Base-by-base conservation (phyloP, 2,113 vertebrate species). In the Phyllostomus discolor region DNA sequence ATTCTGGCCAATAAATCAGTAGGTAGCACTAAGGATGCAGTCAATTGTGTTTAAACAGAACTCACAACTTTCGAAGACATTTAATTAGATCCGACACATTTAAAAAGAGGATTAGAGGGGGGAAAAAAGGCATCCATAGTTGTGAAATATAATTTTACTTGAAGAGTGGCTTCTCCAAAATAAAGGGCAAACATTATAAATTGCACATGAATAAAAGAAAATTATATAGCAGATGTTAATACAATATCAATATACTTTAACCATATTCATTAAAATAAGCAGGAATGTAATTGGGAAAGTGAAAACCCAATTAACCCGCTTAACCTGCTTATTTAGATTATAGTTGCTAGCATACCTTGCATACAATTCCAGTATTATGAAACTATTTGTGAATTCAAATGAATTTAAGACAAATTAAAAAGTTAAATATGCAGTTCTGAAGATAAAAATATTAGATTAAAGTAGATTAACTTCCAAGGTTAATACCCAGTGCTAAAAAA, bases 201-300 rank as follows among this genome's bases (percentile, higher is more conserved):
- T 86, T 95, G 52, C 33, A 94, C 28, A 93, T 70, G 20, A 95
- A 93, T 92, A 70, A 73, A 90, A 95, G 28, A 92, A 96, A 96
- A 97, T 96, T 96, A 82, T 72, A 97, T 26, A 96, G 85, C 90
- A 94, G 54, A 95, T 96, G 94, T 41, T 97, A 97, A 97, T 95
- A 95, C 92, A 97, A 97, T 92, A 97, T 95, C 92, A 96, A 95
- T 97, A 97, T 88, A 86, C 80, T 95, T 97, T 92, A 97, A 94
- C 78, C 93, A 82, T 94, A 95, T 94, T 97, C 92, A 96, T 97
- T 97, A 97, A 97, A 97, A 92, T 82, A 95, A 96, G 85, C 93
- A 94, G 7, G 76, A 5, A 94, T 92, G 0, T 90, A 97, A 81
- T 93, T 97, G 89, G 72, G 72, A 97, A 97, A 96, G 12, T 91